Percentiles rank a stretch among this genome's conserved stretches.
These are phyloP conservation scores for Neoseiulus cucumeris DNA, from an alignment of 1,140 invertebrate genomes.

Conservation along the genomic window DNA sequence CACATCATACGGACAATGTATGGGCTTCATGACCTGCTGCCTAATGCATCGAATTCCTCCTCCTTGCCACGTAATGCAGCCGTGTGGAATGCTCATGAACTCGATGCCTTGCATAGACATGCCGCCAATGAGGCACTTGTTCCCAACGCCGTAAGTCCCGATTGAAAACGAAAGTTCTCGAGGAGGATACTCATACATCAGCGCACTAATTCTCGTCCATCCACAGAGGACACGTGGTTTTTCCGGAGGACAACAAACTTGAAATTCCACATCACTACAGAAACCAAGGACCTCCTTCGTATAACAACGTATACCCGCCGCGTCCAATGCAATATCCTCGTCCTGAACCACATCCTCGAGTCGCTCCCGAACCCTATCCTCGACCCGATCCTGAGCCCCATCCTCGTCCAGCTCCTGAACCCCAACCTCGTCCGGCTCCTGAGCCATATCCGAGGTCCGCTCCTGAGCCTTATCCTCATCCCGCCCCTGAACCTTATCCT, in stretches of 20 bases:
- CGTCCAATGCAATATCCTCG: not conserved
- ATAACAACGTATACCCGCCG: not conserved
- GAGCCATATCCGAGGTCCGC: slow-evolving; percentile 8
- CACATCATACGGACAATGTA: not conserved
- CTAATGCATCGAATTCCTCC: not conserved
- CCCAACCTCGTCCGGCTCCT: not conserved
- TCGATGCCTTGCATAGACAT: not conserved
- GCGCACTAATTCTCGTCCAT: not conserved
- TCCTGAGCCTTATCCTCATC: slow-evolving; percentile 10
- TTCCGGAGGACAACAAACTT: not conserved
- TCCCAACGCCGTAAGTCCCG: not conserved
- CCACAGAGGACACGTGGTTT: not conserved
- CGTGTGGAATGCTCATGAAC: not conserved
- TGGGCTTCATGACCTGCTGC: slow-evolving; percentile 3
- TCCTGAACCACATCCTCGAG: not conserved
- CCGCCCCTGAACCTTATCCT: slow-evolving; percentile 12
- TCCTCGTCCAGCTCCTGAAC: not conserved
- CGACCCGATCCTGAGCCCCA: not conserved
- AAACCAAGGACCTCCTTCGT: not conserved
- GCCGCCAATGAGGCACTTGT: not conserved
- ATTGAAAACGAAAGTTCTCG: too few relatives aligned
- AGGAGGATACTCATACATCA: not conserved
- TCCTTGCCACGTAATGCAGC: not conserved
- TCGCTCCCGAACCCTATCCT: not conserved
- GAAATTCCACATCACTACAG: not conserved